These are phyloP conservation scores for Pelosia muscerda DNA, from an alignment of 2,888 invertebrate species.

Conservation along the genomic window DNA sequence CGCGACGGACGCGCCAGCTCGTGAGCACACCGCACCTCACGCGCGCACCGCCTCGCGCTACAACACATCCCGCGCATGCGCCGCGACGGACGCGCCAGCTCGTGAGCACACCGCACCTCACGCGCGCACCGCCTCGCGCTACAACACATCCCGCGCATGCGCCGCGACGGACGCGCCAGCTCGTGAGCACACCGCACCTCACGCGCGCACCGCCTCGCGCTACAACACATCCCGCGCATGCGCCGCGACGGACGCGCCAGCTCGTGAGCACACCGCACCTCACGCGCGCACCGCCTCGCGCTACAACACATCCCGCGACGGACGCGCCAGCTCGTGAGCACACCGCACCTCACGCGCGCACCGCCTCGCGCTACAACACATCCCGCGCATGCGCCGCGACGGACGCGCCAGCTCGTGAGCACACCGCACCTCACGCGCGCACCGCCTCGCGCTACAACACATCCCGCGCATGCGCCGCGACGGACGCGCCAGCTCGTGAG, in stretches of 20 bases:
- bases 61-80: constrained; percentile 73
- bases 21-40: constrained; percentile 70
- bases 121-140: constrained; percentile 72
- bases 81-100: constrained; percentile 55
- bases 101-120: constrained; percentile 68
- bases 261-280: constrained; percentile 65
- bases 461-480: constrained; percentile 72
- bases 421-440: constrained; percentile 78
- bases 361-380: constrained; percentile 66
- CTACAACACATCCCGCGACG: constrained; percentile 74
- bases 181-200: constrained; percentile 65
- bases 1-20: constrained; percentile 56
- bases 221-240: constrained; percentile 74
- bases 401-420: constrained; percentile 48
- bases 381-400: constrained; percentile 70
- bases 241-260: constrained; percentile 57
- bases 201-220: constrained; percentile 71
- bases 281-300: constrained; percentile 71
- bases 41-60: constrained; percentile 70
- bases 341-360: constrained; percentile 79
- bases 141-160: constrained; percentile 72
- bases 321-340: constrained; percentile 42
- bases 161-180: constrained; percentile 56
- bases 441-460: constrained; percentile 66
- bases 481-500: constrained; percentile 48